Percentiles rank a stretch among this genome's conserved stretches.
Conservation (phyloP, 1,140 invertebrate genomes). For the Piezodorus guildinii region DNA sequence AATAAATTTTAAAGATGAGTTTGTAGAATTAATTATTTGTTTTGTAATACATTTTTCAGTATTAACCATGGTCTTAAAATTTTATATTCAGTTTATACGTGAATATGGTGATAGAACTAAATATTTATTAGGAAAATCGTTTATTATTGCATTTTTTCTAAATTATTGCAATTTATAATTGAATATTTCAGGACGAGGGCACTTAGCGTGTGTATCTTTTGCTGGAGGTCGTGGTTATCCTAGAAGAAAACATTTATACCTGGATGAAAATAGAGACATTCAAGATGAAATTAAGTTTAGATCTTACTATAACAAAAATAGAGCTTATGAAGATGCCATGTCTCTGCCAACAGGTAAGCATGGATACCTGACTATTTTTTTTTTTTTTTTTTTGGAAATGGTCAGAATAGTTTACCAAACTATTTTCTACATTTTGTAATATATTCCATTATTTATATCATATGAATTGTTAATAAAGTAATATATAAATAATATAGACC, state of each 20-base stretch:
- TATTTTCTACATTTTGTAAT: not conserved
- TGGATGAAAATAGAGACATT: slow-evolving; percentile 34
- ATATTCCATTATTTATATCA: not conserved
- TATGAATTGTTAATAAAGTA: not conserved
- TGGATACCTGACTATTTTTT: no score
- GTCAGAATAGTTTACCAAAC: not conserved
- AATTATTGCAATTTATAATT: no score
- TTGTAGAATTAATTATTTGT: no score
- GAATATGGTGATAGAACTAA: no score
- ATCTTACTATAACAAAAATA: slow-evolving; percentile 48
- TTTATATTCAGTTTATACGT: no score
- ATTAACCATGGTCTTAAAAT: no score
- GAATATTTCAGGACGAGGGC: slow-evolving; percentile 37
- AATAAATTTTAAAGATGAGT: no score
- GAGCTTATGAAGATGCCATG: not conserved
- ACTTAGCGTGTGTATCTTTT: slow-evolving; percentile 64
- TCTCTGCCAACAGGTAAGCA: slow-evolving; percentile 3
- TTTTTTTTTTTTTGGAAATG: not conserved
- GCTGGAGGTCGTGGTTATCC: slow-evolving; percentile 62
- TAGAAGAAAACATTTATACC: slow-evolving; percentile 45
- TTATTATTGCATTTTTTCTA: no score
- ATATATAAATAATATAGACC: not conserved
- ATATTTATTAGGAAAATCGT: no score
- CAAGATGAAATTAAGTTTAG: slow-evolving; percentile 61
- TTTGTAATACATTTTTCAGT: no score